Base-by-base conservation (phyloP, 2,888 invertebrate genomes). In the Apodemia hepburni region DNA sequence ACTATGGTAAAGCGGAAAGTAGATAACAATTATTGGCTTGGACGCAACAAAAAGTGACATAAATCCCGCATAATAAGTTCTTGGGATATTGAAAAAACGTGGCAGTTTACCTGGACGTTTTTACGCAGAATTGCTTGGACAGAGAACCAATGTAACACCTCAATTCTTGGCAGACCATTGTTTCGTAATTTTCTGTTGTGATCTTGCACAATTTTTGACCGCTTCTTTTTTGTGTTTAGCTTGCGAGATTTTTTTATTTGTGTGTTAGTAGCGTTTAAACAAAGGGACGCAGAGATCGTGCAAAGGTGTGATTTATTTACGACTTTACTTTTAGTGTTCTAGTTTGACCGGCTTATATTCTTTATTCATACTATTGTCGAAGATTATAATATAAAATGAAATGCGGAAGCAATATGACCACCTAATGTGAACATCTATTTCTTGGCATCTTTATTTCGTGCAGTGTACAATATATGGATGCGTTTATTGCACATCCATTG, bases 231-330 rank as follows among this genome's bases (percentile, higher is more conserved):
- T 87, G 82, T 81, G 74, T 17, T 47, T 17, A 47, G 75, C 70
- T 73, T 73, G 73, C 82, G 85, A 79, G 78, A 82, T 85, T 83
- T 81, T 82, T 84, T 87, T 88, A 84, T 87, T 82, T 85, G 80
- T 79, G 80, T 77, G 80, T 81, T 90, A 86, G 90, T 89, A 90
- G 90, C 89, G 79, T 84, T 89, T 91, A 91, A 91, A 91, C 89
- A 90, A 90, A 85, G 22, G 85, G 85, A 81, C 77, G 78, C 75
- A 74, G 76, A 79, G 76, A 72, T 82, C 79, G 82, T 82, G 86
- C 82, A 82, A 84, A 90, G 88, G 90, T 88, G 90, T 88, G 91
- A 90, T 90, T 90, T 91, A 90, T 91, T 91, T 90, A 91, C 77
- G 87, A 81, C 89, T 17, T 47, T 17, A 17, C 45, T 47, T 47